Evolutionary conservation across 2,888 invertebrate species (phyloP).

Genomic region (Cryptocheilus praepositus): DNA sequence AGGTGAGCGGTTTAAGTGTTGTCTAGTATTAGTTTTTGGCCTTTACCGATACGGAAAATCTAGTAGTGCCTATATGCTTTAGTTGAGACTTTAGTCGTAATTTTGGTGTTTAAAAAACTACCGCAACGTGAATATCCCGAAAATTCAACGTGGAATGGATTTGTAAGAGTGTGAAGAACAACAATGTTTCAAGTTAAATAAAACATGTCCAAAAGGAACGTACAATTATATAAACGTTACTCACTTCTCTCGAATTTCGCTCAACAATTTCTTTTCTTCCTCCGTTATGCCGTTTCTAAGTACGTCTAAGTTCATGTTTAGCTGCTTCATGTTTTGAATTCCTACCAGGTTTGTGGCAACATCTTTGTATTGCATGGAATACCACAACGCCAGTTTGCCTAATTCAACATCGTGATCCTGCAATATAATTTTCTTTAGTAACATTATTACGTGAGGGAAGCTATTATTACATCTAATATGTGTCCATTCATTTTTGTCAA

Average conservation of each 20-base stretch:
- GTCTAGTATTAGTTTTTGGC: no score
- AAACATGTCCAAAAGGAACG: no score
- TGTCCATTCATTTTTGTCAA: slow-evolving; percentile 4
- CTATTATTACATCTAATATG: slow-evolving; percentile 12
- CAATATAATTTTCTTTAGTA: neutral
- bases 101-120: no score
- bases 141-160: no score
- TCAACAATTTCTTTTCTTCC: slow-evolving; percentile 80
- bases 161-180: no score
- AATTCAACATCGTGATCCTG: slow-evolving; percentile 81
- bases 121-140: no score
- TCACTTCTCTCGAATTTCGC: slow-evolving; percentile 81
- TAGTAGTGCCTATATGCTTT: no score
- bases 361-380: slow-evolving; percentile 78
- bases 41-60: no score
- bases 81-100: no score
- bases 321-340: slow-evolving; percentile 81
- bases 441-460: no score
- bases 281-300: slow-evolving; percentile 80
- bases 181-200: no score
- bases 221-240: slow-evolving; percentile 39
- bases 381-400: slow-evolving; percentile 83
- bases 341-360: slow-evolving; percentile 86
- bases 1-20: no score
- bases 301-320: slow-evolving; percentile 81